Evolutionary conservation across 2,113 vertebrate species (phyloP), one percentile per base, ranked within the genome.

Genomic region (Coturnix japonica): DNA sequence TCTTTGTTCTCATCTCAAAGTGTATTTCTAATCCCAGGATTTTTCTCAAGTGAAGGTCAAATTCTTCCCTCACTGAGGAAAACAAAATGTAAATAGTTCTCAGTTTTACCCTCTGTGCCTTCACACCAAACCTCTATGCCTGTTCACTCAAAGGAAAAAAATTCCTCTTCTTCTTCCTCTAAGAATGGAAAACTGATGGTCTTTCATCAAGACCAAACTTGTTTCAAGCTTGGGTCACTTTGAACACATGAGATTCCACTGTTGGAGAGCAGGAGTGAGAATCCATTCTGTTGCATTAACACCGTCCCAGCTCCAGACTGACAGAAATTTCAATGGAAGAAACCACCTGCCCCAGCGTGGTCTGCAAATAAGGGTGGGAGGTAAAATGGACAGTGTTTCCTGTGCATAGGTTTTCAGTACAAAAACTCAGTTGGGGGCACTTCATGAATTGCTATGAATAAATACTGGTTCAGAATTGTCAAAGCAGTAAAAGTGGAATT

Each of bases 381-480:
- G 9, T 37, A 80, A 76, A n/a, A 89, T 1, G 51, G 47, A 35
- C 22, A 76, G 23, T 73, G 37, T 47, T 78, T 65, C 66, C 39
- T 64, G 53, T 74, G 37, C 46, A 64, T 54, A 60, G 56, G 74
- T 31, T 70, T 93, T 59, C 51, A 67, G 39, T 63, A 41, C 30
- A 83, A 80, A 80, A 85, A 85, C 91, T 85, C 37, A n/a, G 61
- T 71, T 89, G 56, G 51, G 87, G 85, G 60, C 37, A 31, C 72
- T 87, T 87, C 9, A 87, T 75, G 53, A 83, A 64, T 69, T 51
- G 33, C 65, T 74, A 47, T 43, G 56, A 90, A 91, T 71, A 91
- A 87, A 93, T 88, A 70, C 10, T 87, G 95, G 91, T 83, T 94
- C 76, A 74, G 39, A 90, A 64, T n/a, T 87, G 60, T 35, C 25